Base-by-base conservation (phyloP, 2,113 vertebrate species). In the Myxocyprinus asiaticus region DNA sequence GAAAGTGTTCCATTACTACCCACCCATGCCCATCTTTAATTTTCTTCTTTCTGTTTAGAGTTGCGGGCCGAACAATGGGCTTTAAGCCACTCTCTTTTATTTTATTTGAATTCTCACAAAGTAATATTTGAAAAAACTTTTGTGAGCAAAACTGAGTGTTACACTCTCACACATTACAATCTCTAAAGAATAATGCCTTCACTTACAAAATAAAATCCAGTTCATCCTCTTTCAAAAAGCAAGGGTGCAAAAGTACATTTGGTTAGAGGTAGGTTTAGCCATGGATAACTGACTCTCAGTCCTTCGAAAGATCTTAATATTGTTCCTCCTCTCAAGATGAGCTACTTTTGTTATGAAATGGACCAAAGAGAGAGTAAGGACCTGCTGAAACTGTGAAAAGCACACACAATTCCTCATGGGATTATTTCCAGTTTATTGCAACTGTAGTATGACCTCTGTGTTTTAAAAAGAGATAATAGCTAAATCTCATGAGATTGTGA, bases 381-480 rank as follows among this genome's bases (percentile, higher is more conserved):
- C 63, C 61, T 55, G 33, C 22, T 80, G 67, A 72, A 62, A 77
- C 70, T 77, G 80, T 80, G 75, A 76, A 85, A 79, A 73, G 33
- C 6, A 33, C n/a, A n/a, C n/a, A 47, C 79, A 71, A 81, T 80
- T 83, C 9, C n/a, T 42, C 50, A 63, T 65, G 53, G 67, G n/a
- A 65, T 76, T 82, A 77, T 63, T 68, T 44, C 48, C 58, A 9
- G 55, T 79, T 0, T 0, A 76, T 51, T 74, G 15, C 64, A 83
- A 62, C 44, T 62, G 78, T 67, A 73, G 22, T 33, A 33, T 33
- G 22, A 33, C 22, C 22, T 33, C 22, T 17, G 61, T 80, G 7
- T 82, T 89, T 90, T 84, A 80, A 51, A 77, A 82, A 85, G 78
- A 2, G 76, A 67, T 78, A 69, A 79, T 15, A 73, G 86, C 12